Conservation (phyloP, 1,140 invertebrate genomes). For the Carposina sasakii region DNA sequence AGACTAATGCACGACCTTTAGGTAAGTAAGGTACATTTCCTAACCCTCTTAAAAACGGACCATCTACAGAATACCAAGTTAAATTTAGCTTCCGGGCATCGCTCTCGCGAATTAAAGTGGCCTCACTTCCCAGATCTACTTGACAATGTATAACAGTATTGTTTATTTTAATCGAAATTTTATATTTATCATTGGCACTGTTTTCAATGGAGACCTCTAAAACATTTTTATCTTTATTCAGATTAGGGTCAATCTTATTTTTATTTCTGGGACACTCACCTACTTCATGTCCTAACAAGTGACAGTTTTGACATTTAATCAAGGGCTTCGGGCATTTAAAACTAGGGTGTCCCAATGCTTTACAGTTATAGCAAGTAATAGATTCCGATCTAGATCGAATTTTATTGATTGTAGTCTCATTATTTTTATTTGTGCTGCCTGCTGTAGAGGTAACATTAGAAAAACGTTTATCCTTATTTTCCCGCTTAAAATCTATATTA, state of each 20-base stretch:
- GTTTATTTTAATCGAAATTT: slow-evolving; percentile 8
- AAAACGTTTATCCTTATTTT: too few species aligned
- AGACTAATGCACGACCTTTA: background rate
- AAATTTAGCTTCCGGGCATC: background rate
- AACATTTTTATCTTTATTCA: slow-evolving; percentile 16
- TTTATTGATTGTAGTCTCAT: too few species aligned
- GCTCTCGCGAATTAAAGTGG: slow-evolving; percentile 7
- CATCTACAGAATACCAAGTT: background rate
- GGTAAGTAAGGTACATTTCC: slow-evolving; percentile 9
- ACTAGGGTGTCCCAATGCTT: background rate
- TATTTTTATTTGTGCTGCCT: too few species aligned
- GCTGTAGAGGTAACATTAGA: too few species aligned
- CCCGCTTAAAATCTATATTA: background rate
- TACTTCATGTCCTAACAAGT: background rate
- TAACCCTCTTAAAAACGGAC: slow-evolving; percentile 7
- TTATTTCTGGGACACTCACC: slow-evolving; percentile 9
- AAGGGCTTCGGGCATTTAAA: slow-evolving; percentile 1
- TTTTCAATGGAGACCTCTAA: slow-evolving; percentile 9
- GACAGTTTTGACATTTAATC: background rate
- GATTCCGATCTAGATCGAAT: too few species aligned
- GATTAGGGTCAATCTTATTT: background rate
- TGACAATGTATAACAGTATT: background rate
- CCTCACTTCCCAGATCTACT: slow-evolving; percentile 10
- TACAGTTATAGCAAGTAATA: background rate
- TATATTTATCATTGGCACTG: slow-evolving; percentile 16